These are phyloP conservation scores for Pelodiscus sinensis DNA, from an alignment of 2,113 vertebrate species.

Conservation along the genomic window DNA sequence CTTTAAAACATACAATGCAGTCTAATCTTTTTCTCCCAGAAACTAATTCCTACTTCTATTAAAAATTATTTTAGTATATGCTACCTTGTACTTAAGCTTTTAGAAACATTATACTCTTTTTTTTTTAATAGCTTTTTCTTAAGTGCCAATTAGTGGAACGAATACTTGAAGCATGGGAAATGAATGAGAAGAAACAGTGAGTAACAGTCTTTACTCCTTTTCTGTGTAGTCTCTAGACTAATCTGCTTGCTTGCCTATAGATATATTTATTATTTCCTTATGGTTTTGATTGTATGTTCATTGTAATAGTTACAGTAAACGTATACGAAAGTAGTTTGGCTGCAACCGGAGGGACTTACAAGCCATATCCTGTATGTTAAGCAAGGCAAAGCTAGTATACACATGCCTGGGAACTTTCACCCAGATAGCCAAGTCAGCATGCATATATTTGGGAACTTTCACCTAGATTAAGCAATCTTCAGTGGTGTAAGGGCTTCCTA, in stretches of 20 bases:
- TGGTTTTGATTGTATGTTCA: too few relatives aligned
- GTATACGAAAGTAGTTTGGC: too few relatives aligned
- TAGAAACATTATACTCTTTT: constrained; percentile 23
- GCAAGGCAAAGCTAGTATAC: too few relatives aligned
- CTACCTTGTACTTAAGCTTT: neutral
- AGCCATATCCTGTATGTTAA: too few relatives aligned
- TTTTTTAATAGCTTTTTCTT: constrained; percentile 87
- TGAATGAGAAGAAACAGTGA: constrained; percentile 98
- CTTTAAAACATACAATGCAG: neutral
- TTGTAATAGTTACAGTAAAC: too few relatives aligned
- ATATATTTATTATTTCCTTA: too few relatives aligned
- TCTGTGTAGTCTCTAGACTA: neutral
- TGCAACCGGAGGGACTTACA: too few relatives aligned
- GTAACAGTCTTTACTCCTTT: constrained; percentile 67
- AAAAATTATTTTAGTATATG: neutral
- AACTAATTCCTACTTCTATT: neutral
- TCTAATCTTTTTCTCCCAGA: neutral
- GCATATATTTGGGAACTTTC: too few relatives aligned
- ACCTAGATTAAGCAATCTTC: too few relatives aligned
- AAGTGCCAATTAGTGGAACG: constrained; percentile 97
- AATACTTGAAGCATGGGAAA: constrained; percentile 95
- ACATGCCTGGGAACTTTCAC: too few relatives aligned
- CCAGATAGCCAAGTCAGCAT: too few relatives aligned
- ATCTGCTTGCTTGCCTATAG: neutral
- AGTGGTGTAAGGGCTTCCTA: too few relatives aligned